Percentiles rank a stretch among this genome's conserved stretches.
phyloP scores from a whole-genome alignment of 2,113 vertebrate genomes.

The Pheucticus melanocephalus region DNA sequence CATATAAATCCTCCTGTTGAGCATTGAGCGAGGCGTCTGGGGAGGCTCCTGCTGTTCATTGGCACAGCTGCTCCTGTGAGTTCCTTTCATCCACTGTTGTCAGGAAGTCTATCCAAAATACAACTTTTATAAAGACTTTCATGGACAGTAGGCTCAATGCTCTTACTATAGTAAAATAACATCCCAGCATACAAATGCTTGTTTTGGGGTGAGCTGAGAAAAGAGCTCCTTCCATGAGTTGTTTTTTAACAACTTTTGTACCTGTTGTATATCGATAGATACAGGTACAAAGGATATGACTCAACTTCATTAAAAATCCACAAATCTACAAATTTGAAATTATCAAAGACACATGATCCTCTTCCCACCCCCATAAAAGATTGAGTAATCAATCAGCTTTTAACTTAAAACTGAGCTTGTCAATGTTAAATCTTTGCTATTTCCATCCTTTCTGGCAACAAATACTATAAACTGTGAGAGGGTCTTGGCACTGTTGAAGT shows the following conservation, averaged over 20 bases:
- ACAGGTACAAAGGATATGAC: background rate
- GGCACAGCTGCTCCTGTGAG: background rate
- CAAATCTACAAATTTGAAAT: background rate
- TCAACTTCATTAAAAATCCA: background rate
- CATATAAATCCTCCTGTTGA: background rate
- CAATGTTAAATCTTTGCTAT: background rate
- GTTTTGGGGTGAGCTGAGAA: background rate
- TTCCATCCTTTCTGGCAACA: background rate
- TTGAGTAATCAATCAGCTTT: background rate
- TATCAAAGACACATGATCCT: background rate
- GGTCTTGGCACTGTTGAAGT: background rate
- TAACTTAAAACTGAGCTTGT: background rate
- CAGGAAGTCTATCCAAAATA: background rate
- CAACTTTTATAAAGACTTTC: background rate
- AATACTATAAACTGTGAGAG: background rate
- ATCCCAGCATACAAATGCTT: background rate
- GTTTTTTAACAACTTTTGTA: background rate
- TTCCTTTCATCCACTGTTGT: background rate
- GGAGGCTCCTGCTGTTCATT: background rate
- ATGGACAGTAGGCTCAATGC: background rate
- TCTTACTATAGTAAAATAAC: background rate
- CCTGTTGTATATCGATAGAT: background rate
- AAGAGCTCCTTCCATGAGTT: background rate
- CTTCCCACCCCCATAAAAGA: background rate
- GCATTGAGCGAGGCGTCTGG: background rate